phyloP scores from a whole-genome alignment of 1,140 invertebrate species.

The Drosophila lacertosa region DNA sequence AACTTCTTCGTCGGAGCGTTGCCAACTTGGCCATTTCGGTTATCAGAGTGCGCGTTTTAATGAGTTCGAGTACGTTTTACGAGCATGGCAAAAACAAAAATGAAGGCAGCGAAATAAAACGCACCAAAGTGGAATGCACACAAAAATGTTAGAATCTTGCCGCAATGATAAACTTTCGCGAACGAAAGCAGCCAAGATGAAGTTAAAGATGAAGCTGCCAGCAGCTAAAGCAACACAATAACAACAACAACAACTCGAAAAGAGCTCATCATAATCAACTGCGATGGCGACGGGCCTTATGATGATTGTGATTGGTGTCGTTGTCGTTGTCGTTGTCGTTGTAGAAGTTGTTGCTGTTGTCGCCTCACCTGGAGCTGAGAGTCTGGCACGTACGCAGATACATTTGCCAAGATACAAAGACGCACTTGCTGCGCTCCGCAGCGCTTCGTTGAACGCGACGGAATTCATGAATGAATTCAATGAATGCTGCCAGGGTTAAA shows the following conservation, averaged over 20 bases:
- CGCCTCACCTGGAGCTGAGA: slow-evolving; percentile 43
- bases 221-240: slow-evolving; percentile 24
- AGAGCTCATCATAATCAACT: slow-evolving; percentile 73
- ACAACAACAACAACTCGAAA: slow-evolving; percentile 37
- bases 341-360: slow-evolving; percentile 1
- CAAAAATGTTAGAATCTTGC: slow-evolving; percentile 82
- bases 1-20: slow-evolving; percentile 7
- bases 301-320: slow-evolving; percentile 81
- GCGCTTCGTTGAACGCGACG: slow-evolving; percentile 48
- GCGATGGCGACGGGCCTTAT: slow-evolving; percentile 70
- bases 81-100: slow-evolving; percentile 55
- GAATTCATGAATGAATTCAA: slow-evolving; percentile 75
- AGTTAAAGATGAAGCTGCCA: background rate
- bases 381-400: slow-evolving; percentile 68
- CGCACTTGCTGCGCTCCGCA: slow-evolving; percentile 58
- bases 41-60: slow-evolving; percentile 82
- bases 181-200: slow-evolving; percentile 36
- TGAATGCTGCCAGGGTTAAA: slow-evolving; percentile 25
- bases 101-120: slow-evolving; percentile 16
- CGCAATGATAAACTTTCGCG: slow-evolving; percentile 77
- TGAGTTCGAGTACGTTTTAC: slow-evolving; percentile 82
- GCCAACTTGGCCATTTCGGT: slow-evolving; percentile 65
- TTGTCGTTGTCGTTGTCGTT: slow-evolving; percentile 15
- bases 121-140: slow-evolving; percentile 82
- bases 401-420: slow-evolving; percentile 48